Base-by-base conservation (phyloP, 2,797 vertebrate species). In the Coreius guichenoti region DNA sequence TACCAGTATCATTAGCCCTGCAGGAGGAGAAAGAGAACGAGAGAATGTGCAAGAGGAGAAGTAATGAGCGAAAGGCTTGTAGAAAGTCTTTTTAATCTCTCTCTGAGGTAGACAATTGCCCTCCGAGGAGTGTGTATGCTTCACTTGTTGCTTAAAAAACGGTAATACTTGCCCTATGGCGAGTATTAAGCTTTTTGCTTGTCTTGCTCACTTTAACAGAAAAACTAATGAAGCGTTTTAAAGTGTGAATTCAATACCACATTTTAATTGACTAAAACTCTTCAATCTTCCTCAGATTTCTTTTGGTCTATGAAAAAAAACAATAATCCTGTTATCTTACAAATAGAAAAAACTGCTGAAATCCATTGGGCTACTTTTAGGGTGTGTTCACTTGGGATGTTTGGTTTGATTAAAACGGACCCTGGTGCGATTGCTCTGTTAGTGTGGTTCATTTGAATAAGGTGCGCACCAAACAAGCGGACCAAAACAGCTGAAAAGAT, bases 1-100 rank as follows among this genome's bases (percentile, higher is more conserved):
- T 90, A 79, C 96, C 96, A 0, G 95, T 96, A 87, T 97, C 96
- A 81, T 96, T 96, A 89, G 95, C 93, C 96, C 96, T 97, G 92
- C 21, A 85, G 87, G 84, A 72, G 49, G 43, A 86, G 45, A 51
- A 72, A 87, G 69, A 83, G 75, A 84, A 63, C 39, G 65, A 67
- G 69, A 90, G 75, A 76, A 43, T 70, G 80, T 61, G 56, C 4
- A 45, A 36, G 65, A 82, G 49, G 61, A 74, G 43, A 79, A 16
- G 65, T 78, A 88, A 87, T 83, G 83, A 87, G 72, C 4, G n/a
- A 76, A 67, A 68, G 16, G 14, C 61, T 47, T 19, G 56, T 51
- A 83, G 31, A 67, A 61, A 82, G 5, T 43, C 47, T 63, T 21
- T 69, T 85, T 83, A 80, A 86, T 77, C 77, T 78, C 51, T 78